phyloP scores from a whole-genome alignment of 2,888 invertebrate species.

The Melangyna quadrimaculata region DNA sequence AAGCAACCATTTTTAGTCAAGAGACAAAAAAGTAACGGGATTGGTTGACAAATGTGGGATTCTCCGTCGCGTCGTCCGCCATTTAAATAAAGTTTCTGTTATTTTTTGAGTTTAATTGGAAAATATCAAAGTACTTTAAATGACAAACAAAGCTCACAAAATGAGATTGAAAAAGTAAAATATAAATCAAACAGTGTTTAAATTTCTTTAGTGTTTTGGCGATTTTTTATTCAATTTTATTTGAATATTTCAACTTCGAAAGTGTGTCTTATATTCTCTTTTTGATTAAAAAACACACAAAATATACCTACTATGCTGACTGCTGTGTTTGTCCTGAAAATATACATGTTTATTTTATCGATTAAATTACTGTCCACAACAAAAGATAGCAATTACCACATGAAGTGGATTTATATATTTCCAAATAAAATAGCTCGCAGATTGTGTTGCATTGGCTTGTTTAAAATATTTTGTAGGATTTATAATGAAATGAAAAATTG shows the following conservation, averaged over 20 bases:
- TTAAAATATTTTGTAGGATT: not conserved
- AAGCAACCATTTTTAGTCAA: not conserved
- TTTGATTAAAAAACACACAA: not conserved
- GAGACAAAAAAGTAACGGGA: not conserved
- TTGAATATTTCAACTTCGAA: not conserved
- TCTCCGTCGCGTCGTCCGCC: not conserved
- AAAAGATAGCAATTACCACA: conserved; percentile 23
- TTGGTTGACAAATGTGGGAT: conserved; percentile 8
- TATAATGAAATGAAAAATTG: not conserved
- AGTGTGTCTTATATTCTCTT: not conserved
- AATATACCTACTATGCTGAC: no score
- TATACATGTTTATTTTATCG: conserved; percentile 36
- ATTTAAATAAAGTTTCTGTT: conserved; percentile 33
- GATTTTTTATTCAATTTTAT: not conserved
- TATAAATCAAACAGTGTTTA: not conserved
- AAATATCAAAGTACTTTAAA: conserved; percentile 21
- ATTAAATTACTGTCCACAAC: conserved; percentile 52
- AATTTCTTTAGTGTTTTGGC: not conserved
- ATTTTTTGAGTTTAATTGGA: conserved; percentile 14
- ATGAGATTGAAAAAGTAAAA: conserved; percentile 59
- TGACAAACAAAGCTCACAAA: conserved; percentile 16
- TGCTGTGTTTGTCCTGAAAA: conserved; percentile 24
- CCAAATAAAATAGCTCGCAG: not conserved
- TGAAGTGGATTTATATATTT: not conserved
- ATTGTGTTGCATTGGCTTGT: not conserved